phyloP scores from a whole-genome alignment of 2,888 invertebrate genomes.

The Gari tellinella region DNA sequence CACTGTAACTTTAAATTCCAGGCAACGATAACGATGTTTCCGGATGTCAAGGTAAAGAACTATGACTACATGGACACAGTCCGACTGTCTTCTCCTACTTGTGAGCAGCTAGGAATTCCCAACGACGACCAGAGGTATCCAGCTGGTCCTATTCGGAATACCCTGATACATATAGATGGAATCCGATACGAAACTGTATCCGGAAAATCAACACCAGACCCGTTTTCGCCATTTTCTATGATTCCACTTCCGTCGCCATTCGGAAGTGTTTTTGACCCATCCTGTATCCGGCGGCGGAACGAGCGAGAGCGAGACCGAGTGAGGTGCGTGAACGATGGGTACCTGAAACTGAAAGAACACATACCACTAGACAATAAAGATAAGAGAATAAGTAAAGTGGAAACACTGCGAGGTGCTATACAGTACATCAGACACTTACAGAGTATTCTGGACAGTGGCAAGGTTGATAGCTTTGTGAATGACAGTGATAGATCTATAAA shows the following conservation, averaged over 20 bases:
- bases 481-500: not conserved
- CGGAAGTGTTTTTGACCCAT: conserved; percentile 74
- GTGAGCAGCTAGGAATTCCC: conserved; percentile 79
- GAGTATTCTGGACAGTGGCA: no score
- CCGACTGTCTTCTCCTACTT: conserved; percentile 75
- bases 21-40: not conserved
- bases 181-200: conserved; percentile 50
- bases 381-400: conserved; percentile 83
- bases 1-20: no score
- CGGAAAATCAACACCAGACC: conserved; percentile 66
- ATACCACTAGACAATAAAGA: conserved; percentile 81
- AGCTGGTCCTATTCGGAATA: conserved; percentile 53
- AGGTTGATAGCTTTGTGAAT: conserved; percentile 61
- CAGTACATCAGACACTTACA: conserved; percentile 79
- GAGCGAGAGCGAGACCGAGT: conserved; percentile 83
- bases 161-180: conserved; percentile 60
- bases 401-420: conserved; percentile 82
- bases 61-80: conserved; percentile 39
- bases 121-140: conserved; percentile 54
- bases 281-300: conserved; percentile 82
- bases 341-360: conserved; percentile 77
- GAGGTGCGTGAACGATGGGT: conserved; percentile 83
- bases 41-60: conserved; percentile 2
- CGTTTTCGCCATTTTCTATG: conserved; percentile 79
- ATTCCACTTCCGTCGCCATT: conserved; percentile 80